Conservation (phyloP, 2,797 vertebrate species). For the Lacerta agilis region DNA sequence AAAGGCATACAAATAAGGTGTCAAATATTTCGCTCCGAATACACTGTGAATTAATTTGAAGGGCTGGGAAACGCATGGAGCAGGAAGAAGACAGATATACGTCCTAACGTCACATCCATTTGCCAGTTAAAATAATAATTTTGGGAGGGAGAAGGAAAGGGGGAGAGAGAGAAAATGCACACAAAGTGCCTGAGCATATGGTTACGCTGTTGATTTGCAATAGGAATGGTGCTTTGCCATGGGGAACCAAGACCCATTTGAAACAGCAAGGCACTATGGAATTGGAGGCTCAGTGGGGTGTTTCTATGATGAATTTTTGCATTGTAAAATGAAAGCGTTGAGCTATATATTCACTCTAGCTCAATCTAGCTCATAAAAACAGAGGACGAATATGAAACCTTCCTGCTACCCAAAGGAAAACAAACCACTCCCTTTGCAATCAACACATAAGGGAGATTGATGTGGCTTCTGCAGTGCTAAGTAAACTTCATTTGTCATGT, state of each 20-base stretch:
- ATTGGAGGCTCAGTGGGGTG: not conserved
- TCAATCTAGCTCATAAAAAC: constrained; percentile 18
- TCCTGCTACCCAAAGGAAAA: constrained; percentile 17
- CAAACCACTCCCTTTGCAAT: not conserved
- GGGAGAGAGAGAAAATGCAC: not conserved
- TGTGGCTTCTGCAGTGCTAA: not conserved
- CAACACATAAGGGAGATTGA: not conserved
- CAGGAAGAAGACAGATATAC: not conserved
- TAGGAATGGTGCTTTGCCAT: not conserved
- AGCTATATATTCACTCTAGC: not conserved
- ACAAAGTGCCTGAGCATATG: not conserved
- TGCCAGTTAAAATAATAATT: constrained; percentile 23
- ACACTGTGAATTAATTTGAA: constrained; percentile 18
- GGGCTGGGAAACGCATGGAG: not conserved
- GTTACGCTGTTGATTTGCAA: constrained; percentile 29
- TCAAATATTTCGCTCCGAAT: not conserved
- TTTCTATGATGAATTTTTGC: not conserved
- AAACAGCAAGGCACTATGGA: not conserved
- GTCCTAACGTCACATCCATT: constrained; percentile 6
- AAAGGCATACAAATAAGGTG: constrained; percentile 5
- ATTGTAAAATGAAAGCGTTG: constrained; percentile 20
- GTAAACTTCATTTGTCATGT: constrained; percentile 37
- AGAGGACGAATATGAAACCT: constrained; percentile 19
- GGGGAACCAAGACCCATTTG: not conserved
- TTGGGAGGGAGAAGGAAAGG: not conserved